Percentiles rank a stretch among this genome's conserved stretches.
phyloP scores from a whole-genome alignment of 1,140 invertebrate genomes.

The Pteromalus puparum region DNA sequence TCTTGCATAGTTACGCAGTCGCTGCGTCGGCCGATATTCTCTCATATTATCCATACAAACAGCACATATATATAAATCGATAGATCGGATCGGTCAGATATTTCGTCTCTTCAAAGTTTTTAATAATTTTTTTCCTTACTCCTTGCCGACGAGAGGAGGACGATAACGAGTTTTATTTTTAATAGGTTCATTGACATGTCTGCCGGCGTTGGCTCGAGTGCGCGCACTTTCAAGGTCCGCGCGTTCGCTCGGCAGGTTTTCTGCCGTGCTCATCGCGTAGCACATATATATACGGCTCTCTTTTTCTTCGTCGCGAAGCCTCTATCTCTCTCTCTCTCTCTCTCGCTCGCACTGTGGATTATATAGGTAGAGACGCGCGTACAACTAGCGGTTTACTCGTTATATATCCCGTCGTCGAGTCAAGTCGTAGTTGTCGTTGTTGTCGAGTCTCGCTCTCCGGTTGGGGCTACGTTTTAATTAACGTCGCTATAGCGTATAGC shows the following conservation, averaged over 20 bases:
- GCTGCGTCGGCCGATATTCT: neutral
- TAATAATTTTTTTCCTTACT: neutral
- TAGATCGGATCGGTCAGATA: neutral
- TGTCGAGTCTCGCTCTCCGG: too few species aligned
- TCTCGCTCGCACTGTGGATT: neutral
- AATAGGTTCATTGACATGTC: conserved; percentile 52
- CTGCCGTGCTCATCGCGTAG: conserved; percentile 12
- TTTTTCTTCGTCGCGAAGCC: conserved; percentile 13
- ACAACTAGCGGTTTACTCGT: conserved; percentile 40
- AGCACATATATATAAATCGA: neutral
- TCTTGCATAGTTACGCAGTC: neutral
- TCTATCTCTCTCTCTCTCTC: neutral
- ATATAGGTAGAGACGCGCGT: conserved; percentile 18
- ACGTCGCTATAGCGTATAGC: neutral
- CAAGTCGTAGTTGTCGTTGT: neutral
- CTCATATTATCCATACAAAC: neutral
- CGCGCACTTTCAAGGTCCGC: conserved; percentile 46
- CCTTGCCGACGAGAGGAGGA: neutral
- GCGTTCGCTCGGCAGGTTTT: conserved; percentile 25
- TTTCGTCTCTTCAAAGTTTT: neutral
- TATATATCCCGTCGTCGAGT: conserved; percentile 7
- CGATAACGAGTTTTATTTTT: conserved; percentile 46
- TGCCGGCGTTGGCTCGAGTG: neutral
- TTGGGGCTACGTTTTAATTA: conserved; percentile 31
- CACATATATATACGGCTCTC: too few species aligned